Percentiles rank a stretch among this genome's conserved stretches.
phyloP scores from a whole-genome alignment of 2,888 invertebrate species.

The Spicauda simplicius region DNA sequence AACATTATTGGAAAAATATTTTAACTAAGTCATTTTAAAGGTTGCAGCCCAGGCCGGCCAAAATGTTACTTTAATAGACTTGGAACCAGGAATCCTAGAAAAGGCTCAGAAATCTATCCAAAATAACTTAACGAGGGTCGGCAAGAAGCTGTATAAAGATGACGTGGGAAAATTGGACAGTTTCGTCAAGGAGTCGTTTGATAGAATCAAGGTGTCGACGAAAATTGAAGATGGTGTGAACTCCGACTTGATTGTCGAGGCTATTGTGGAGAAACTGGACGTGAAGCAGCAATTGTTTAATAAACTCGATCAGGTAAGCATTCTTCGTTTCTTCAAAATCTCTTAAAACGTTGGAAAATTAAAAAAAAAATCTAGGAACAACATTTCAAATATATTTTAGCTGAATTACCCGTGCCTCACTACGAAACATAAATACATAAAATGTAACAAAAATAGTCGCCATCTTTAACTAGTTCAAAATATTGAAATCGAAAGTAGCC shows the following conservation, averaged over 20 bases:
- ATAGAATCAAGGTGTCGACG: conserved; percentile 83
- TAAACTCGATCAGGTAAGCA: conserved; percentile 86
- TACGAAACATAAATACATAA: no score
- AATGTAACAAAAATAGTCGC: no score
- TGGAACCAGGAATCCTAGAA: conserved; percentile 88
- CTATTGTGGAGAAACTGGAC: conserved; percentile 93
- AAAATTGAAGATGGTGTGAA: conserved; percentile 86
- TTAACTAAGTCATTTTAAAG: conserved; percentile 67
- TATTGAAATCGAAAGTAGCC: no score
- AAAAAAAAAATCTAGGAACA: no score
- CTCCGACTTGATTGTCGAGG: conserved; percentile 93
- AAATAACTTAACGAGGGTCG: conserved; percentile 89
- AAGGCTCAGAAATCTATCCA: conserved; percentile 90
- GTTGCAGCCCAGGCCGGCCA: conserved; percentile 94
- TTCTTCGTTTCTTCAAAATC: no score
- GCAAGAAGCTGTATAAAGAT: conserved; percentile 91
- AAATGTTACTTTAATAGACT: conserved; percentile 92
- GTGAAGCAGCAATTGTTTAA: conserved; percentile 91
- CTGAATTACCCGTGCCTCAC: no score
- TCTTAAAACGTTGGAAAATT: no score
- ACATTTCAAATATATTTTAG: no score
- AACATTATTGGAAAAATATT: not conserved
- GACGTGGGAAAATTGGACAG: conserved; percentile 86
- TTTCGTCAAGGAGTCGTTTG: conserved; percentile 87
- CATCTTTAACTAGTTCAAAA: no score